Evolutionary conservation across 2,797 vertebrate species (phyloP).

Genomic region (Buphagus erythrorhynchus): DNA sequence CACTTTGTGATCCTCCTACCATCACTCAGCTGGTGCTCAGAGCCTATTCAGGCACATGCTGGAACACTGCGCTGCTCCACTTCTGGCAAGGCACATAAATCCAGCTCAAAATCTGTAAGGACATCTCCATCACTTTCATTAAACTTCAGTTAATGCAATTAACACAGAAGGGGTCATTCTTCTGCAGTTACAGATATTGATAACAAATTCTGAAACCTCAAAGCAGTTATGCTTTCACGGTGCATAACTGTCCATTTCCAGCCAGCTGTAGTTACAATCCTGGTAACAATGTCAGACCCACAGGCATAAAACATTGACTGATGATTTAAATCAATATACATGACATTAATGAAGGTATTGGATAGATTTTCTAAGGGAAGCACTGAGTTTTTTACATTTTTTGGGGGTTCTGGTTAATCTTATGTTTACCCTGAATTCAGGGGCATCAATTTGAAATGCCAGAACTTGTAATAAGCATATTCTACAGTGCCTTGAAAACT

Average conservation of each 20-base stretch:
- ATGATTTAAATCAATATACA: slow-evolving; percentile 24
- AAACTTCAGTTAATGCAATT: neutral
- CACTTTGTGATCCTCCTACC: neutral
- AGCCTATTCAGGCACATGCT: fast-evolving
- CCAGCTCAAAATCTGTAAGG: neutral
- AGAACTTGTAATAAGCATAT: neutral
- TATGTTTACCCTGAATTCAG: neutral
- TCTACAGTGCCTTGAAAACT: neutral
- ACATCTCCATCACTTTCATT: neutral
- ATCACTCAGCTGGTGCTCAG: fast-evolving
- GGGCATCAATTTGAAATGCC: neutral
- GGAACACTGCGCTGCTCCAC: neutral
- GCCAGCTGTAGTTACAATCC: neutral
- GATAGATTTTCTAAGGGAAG: slow-evolving; percentile 18
- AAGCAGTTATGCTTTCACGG: neutral
- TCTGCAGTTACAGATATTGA: neutral
- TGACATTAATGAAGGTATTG: slow-evolving; percentile 8
- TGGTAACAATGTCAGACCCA: slow-evolving; percentile 34
- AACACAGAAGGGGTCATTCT: neutral
- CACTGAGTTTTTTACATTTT: neutral
- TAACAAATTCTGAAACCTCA: slow-evolving; percentile 2
- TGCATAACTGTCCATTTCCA: neutral
- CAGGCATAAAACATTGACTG: slow-evolving; percentile 23
- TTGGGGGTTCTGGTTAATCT: neutral
- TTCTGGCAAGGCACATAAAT: neutral